A percentile compares a stretch with the other conserved stretches of the same genome.
phyloP scores from a whole-genome alignment of 53 echinoderm and acorn worm species.

The Holothuria scabra region DNA sequence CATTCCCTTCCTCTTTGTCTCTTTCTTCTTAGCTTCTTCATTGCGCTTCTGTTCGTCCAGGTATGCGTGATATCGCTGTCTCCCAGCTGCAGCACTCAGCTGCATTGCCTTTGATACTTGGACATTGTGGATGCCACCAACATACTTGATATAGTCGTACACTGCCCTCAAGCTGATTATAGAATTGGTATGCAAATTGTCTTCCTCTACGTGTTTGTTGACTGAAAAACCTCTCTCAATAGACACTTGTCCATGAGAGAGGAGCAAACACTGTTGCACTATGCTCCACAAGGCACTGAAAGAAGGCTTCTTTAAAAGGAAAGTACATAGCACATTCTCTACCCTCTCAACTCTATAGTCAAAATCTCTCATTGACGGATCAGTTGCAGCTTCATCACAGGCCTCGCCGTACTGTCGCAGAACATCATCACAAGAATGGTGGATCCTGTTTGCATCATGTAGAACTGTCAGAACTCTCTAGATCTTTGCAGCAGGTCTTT shows the following conservation, averaged over 20 bases:
- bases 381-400: conserved; percentile 55
- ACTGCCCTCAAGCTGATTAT: conserved; percentile 56
- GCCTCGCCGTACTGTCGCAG: conserved; percentile 53
- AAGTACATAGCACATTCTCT: too few species aligned
- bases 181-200: conserved; percentile 49
- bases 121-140: conserved; percentile 57
- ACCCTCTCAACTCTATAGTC: background rate
- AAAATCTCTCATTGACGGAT: conserved; percentile 56
- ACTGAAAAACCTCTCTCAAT: conserved; percentile 56
- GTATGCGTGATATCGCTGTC: conserved; percentile 48
- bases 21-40: conserved; percentile 35
- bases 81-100: conserved; percentile 47
- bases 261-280: conserved; percentile 45
- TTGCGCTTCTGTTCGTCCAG: conserved; percentile 53
- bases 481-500: conserved; percentile 50
- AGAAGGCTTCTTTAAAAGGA: too few species aligned
- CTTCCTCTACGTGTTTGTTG: conserved; percentile 61
- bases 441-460: conserved; percentile 51
- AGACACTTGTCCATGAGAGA: conserved; percentile 60
- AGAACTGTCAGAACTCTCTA: conserved; percentile 47
- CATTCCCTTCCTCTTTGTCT: conserved; percentile 57
- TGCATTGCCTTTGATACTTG: conserved; percentile 39
- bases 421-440: conserved; percentile 56
- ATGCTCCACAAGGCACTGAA: conserved; percentile 46
- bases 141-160: conserved; percentile 64